Base-by-base conservation (phyloP, 2,888 invertebrate species). In the Archips crataeganus region DNA sequence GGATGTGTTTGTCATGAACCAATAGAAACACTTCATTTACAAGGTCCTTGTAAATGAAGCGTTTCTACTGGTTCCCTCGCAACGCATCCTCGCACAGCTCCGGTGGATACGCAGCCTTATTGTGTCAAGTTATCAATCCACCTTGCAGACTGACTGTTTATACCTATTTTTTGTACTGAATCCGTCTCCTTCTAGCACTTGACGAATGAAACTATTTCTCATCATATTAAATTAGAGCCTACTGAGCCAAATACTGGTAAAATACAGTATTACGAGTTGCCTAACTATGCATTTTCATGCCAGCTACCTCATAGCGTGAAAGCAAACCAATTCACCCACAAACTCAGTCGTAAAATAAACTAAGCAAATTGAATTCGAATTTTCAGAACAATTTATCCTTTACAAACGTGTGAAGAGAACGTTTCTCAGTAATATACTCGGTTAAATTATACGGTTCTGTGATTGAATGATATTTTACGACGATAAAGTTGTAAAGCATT, bases 281-380 rank as follows among this genome's bases (percentile, higher is more conserved):
- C 61, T 39, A 61, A 39, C n/a, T 39, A n/a, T 39, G 13, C 6
- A 39, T 36, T 54, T 54, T 8, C 39, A 36, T 57, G 57, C 57
- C n/a, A 57, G 32, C 57, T 2, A 23, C 8, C 15, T 32, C 57
- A 57, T 54, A 47, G 34, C 57, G 51, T 67, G 42, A n/a, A 9
- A 13, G 23, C n/a, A 59, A 64, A 49, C 32, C 45, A 73, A 73
- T 73, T 67, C 57, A 73, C 72, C 68, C 39, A 73, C 57, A 57
- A 72, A 63, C 62, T 57, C 32, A 63, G 47, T 57, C 73, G 15
- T 69, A 69, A 73, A 73, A 49, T 69, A 69, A 73, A 69, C 59
- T 42, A 49, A 69, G 63, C 42, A 49, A 73, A 73, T 69, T 64
- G 59, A 64, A 73, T 68, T 64, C 63, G 42, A 73, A 73, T 69